Evolutionary conservation across 2,888 invertebrate species (phyloP).

Genomic region (Sinelater perroti): DNA sequence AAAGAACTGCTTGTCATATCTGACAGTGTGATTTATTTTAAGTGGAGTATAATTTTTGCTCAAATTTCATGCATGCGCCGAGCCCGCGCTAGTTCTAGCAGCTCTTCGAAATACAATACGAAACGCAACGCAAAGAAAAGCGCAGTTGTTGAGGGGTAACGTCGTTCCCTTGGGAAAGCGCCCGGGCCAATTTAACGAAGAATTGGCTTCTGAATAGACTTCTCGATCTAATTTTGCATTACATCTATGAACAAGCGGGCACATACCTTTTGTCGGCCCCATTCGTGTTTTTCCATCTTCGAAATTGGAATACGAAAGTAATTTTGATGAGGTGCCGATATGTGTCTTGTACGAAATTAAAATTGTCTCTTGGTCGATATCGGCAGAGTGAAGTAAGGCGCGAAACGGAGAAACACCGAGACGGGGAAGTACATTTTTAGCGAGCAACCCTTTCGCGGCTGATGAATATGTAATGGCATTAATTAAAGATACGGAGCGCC

Average conservation of each 20-base stretch:
- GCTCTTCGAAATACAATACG: conserved; percentile 18
- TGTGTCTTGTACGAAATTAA: not conserved
- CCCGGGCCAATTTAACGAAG: conserved; percentile 37
- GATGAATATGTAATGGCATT: conserved; percentile 62
- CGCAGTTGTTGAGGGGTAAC: conserved; percentile 27
- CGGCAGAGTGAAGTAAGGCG: conserved; percentile 8
- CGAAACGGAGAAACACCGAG: conserved; percentile 35
- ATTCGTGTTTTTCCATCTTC: conserved; percentile 33
- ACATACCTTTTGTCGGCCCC: conserved; percentile 36
- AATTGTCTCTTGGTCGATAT: too few relatives aligned
- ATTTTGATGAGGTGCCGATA: conserved; percentile 18
- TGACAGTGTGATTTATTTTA: too few relatives aligned
- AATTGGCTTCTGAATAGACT: conserved; percentile 39
- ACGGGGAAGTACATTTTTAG: conserved; percentile 35
- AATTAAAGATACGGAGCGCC: conserved; percentile 60
- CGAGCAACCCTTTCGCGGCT: conserved; percentile 44
- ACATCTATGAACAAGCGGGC: conserved; percentile 35
- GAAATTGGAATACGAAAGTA: conserved; percentile 27
- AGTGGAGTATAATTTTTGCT: too few relatives aligned
- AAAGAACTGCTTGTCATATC: too few relatives aligned
- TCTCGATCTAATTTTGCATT: conserved; percentile 37
- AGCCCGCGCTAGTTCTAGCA: conserved; percentile 9
- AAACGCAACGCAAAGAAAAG: conserved; percentile 27
- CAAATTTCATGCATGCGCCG: too few relatives aligned
- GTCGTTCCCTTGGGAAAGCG: conserved; percentile 31